Percentiles rank a stretch among this genome's conserved stretches.
These are phyloP conservation scores for Protophormia terraenovae DNA, from an alignment of 2,888 invertebrate species.

Conservation along the genomic window DNA sequence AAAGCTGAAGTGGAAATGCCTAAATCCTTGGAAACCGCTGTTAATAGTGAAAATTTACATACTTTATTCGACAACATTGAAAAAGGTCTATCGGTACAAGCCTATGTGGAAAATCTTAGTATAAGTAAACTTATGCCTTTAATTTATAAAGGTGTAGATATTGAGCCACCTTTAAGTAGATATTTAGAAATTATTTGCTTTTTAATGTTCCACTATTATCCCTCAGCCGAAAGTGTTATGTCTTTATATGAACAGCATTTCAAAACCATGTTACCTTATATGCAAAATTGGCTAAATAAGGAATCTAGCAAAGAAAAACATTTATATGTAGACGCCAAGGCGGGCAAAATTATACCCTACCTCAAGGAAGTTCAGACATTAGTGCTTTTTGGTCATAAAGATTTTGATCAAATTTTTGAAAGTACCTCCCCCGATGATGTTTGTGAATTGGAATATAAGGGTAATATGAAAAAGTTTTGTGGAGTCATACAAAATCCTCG, in stretches of 20 bases:
- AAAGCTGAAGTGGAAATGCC: slow-evolving; percentile 69
- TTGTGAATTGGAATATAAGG: slow-evolving; percentile 72
- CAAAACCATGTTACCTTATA: slow-evolving; percentile 70
- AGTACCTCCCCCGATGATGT: slow-evolving; percentile 48
- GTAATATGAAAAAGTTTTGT: slow-evolving; percentile 71
- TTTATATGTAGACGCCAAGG: slow-evolving; percentile 9
- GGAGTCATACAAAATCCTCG: slow-evolving; percentile 72
- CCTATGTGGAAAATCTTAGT: slow-evolving; percentile 76
- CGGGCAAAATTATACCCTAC: slow-evolving; percentile 69
- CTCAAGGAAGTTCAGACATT: slow-evolving; percentile 71
- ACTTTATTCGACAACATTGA: slow-evolving; percentile 81
- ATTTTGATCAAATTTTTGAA: slow-evolving; percentile 72
- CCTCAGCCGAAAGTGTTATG: slow-evolving; percentile 72
- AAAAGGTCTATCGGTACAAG: slow-evolving; percentile 78
- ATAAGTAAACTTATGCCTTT: slow-evolving; percentile 79
- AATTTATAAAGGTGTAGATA: slow-evolving; percentile 77
- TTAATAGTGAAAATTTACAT: slow-evolving; percentile 71
- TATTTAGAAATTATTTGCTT: slow-evolving; percentile 81
- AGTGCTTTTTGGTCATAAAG: slow-evolving; percentile 64
- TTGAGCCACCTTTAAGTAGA: slow-evolving; percentile 75
- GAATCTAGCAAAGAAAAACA: background rate
- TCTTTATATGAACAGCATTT: slow-evolving; percentile 71
- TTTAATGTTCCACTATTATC: slow-evolving; percentile 78
- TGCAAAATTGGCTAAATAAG: slow-evolving; percentile 71
- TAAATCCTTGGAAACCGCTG: slow-evolving; percentile 64